phyloP scores from a whole-genome alignment of 2,888 invertebrate genomes.

The Drosophila subquinaria region DNA sequence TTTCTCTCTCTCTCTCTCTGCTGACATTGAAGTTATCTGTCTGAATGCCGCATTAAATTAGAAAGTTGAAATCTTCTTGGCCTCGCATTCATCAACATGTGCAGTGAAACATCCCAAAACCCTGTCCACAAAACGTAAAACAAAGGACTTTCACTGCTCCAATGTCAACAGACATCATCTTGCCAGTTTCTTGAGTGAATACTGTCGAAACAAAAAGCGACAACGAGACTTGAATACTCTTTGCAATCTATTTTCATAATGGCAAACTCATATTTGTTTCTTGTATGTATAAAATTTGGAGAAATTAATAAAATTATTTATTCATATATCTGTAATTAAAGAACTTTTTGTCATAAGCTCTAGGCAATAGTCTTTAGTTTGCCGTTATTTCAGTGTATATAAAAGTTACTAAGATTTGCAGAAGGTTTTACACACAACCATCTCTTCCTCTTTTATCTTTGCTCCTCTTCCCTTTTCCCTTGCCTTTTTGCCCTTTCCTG shows the following conservation, averaged over 20 bases:
- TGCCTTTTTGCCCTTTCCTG: slow-evolving; percentile 47
- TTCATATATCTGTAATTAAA: not conserved
- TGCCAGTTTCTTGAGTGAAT: slow-evolving; percentile 56
- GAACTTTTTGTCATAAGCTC: not conserved
- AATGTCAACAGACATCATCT: slow-evolving; percentile 72
- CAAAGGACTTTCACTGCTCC: slow-evolving; percentile 65
- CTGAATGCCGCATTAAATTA: slow-evolving; percentile 75
- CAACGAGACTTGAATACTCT: slow-evolving; percentile 13
- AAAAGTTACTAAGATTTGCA: slow-evolving; percentile 69
- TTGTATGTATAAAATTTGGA: not conserved
- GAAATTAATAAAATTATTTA: not conserved
- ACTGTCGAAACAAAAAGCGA: slow-evolving; percentile 8
- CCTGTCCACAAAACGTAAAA: slow-evolving; percentile 24
- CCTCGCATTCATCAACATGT: slow-evolving; percentile 77
- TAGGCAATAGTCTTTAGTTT: not conserved
- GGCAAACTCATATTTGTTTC: not conserved
- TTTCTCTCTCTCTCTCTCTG: slow-evolving; percentile 34
- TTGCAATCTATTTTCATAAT: not conserved
- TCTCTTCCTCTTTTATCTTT: slow-evolving; percentile 12
- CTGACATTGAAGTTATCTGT: slow-evolving; percentile 58
- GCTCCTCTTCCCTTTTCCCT: slow-evolving; percentile 24
- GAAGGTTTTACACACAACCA: slow-evolving; percentile 43
- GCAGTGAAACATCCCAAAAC: slow-evolving; percentile 36
- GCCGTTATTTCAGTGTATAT: slow-evolving; percentile 46
- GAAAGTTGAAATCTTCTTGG: slow-evolving; percentile 75